Conservation (phyloP, 2,113 vertebrate genomes). For the Numenius arquata region DNA sequence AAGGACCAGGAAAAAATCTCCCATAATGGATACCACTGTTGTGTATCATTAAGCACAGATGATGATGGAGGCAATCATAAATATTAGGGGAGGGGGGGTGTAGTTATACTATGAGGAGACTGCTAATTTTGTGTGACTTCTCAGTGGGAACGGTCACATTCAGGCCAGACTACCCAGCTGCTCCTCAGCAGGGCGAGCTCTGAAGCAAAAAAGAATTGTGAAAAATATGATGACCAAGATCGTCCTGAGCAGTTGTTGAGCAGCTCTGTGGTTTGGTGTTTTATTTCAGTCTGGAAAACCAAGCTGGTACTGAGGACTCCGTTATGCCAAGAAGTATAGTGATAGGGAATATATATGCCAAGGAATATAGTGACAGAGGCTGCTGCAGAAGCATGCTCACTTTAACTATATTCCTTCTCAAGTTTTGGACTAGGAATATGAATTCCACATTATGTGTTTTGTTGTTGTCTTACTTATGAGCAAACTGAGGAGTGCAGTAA, state of each 20-base stretch:
- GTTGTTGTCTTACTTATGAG: neutral
- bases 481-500: neutral
- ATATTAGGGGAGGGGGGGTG: neutral
- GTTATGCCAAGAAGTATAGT: neutral
- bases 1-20: neutral
- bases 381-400: neutral
- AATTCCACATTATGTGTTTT: neutral
- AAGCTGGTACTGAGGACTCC: neutral
- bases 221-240: neutral
- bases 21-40: neutral
- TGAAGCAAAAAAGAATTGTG: neutral
- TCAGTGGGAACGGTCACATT: neutral
- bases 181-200: neutral
- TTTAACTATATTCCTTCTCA: neutral
- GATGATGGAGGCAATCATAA: neutral
- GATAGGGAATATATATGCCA: neutral
- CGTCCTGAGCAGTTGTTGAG: neutral
- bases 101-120: rapidly evolving
- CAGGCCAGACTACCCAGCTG: neutral
- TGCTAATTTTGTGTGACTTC: neutral
- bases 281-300: neutral
- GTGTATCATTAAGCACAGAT: neutral
- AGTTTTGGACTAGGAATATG: neutral
- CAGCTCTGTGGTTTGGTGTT: neutral
- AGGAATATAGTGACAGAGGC: neutral